phyloP scores from a whole-genome alignment of 2,888 invertebrate genomes.

The Zootermopsis nevadensis region DNA sequence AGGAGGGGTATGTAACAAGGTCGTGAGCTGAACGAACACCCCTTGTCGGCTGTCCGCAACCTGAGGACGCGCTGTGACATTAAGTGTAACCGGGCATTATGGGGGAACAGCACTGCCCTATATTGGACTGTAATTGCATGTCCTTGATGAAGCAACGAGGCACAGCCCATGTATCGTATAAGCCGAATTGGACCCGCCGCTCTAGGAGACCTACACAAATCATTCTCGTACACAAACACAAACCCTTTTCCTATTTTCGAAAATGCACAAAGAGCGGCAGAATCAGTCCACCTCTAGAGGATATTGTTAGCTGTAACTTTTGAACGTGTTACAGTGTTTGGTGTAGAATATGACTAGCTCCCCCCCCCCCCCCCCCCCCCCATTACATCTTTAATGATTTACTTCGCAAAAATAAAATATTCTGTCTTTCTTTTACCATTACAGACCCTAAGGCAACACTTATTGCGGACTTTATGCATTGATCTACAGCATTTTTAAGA shows the following conservation, averaged over 20 bases:
- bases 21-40: too few relatives aligned
- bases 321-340: slow-evolving; percentile 42
- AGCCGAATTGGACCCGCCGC: background rate
- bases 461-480: too few relatives aligned
- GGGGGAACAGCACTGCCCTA: background rate
- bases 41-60: too few relatives aligned
- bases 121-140: slow-evolving; percentile 2
- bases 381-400: too few relatives aligned
- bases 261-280: slow-evolving; percentile 36
- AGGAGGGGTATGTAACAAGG: too few relatives aligned
- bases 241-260: slow-evolving; percentile 36
- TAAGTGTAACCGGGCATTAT: slow-evolving; percentile 27
- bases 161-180: background rate
- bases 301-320: slow-evolving; percentile 42
- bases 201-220: slow-evolving; percentile 24
- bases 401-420: too few relatives aligned
- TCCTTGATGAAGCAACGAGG: slow-evolving; percentile 31
- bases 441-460: too few relatives aligned
- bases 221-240: slow-evolving; percentile 35
- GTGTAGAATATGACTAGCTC: slow-evolving; percentile 38
- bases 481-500: too few relatives aligned
- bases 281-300: slow-evolving; percentile 36
- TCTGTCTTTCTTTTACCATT: too few relatives aligned
- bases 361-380: background rate
- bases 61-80: background rate